Evolutionary conservation across 1,140 invertebrate species (phyloP).

Genomic region (Branchinecta lynchi): DNA sequence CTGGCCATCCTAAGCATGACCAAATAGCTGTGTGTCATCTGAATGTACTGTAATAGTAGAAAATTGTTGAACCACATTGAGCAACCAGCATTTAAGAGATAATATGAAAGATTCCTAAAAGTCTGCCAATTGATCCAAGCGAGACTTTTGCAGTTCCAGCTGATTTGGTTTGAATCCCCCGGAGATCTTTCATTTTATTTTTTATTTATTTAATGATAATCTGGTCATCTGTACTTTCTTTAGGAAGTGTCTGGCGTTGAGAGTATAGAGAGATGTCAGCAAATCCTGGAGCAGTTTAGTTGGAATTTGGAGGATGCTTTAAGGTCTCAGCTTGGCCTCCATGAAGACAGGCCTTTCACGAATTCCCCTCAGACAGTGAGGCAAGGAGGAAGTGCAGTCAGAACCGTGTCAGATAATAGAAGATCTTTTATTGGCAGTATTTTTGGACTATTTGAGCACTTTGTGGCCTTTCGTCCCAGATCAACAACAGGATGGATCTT

Average conservation of each 20-base stretch:
- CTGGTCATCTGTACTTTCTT: background rate
- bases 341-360: background rate
- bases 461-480: background rate
- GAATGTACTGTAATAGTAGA: no score
- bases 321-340: background rate
- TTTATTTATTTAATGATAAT: no score
- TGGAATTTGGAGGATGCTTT: background rate
- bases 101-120: no score
- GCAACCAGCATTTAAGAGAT: no score
- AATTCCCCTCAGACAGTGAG: background rate
- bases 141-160: no score
- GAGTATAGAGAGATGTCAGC: background rate
- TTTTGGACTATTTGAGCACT: background rate
- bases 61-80: no score
- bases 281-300: background rate
- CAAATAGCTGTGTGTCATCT: no score
- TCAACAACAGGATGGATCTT: slow-evolving; percentile 2
- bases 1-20: no score
- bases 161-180: no score
- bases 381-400: background rate
- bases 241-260: background rate
- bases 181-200: no score
- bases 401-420: background rate
- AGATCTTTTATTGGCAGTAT: background rate
- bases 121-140: no score